Base-by-base conservation (phyloP, 2,888 invertebrate genomes). In the Hirtodrosophila cameraria region DNA sequence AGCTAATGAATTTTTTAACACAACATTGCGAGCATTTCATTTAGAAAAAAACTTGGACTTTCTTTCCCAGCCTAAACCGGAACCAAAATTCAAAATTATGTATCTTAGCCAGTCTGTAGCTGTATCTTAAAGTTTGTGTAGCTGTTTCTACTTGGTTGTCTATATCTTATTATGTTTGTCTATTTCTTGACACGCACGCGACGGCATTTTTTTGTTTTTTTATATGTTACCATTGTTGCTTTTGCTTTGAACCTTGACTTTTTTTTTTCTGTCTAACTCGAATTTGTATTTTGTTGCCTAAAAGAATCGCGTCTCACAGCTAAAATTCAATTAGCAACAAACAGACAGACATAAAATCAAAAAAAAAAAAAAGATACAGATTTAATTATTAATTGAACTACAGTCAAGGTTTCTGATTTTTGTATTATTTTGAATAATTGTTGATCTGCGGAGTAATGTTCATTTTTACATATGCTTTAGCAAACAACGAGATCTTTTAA, bases 321-420 rank as follows among this genome's bases (percentile, higher is more conserved):
- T 58, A 41, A 79, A 68, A 68, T 75, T 72, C 75, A 84, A 84
- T 81, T 74, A 80, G 75, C 57, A 52, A 50, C 28, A 39, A 11
- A 33, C 25, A 15, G 59, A 11, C n/a, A 27, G 8, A 31, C 12
- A 63, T 58, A 57, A 35, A 59, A 49, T 49, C 28, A 74, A 42
- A 60, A 63, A 60, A 57, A 35, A 59, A 49, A 52, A 31, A 74
- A 42, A 60, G 60, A 72, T 70, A 77, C 58, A 48, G 74, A 83
- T 83, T 71, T 69, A 57, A 65, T 81, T 85, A 82, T 64, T 85
- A 82, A 81, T 82, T 81, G 80, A 81, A 85, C 80, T 49, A 58
- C 52, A 82, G 80, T 72, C 86, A 85, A 81, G 86, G 86, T 46
- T 82, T 54, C 39, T 23, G 3, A 7, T 23, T 25, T 46, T 38